Evolutionary conservation across 2,888 invertebrate genomes (phyloP).

Genomic region (Nowickia ferox): DNA sequence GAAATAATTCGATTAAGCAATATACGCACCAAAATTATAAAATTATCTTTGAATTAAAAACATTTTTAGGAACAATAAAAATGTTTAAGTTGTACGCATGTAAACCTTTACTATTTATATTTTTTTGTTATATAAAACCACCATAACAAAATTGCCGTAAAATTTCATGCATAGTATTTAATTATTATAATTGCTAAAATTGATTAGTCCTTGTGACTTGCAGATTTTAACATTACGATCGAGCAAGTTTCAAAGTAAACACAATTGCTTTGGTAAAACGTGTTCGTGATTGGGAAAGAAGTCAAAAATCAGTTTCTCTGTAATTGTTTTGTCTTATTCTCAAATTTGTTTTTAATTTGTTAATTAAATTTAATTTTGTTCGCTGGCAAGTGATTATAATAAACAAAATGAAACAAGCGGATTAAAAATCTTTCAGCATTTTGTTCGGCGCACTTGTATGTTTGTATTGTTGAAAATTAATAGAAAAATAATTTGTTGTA

Average conservation of each 20-base stretch:
- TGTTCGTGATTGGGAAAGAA: background rate
- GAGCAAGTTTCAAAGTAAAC: background rate
- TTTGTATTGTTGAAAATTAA: constrained; percentile 29
- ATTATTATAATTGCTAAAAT: too few relatives aligned
- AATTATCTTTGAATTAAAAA: too few relatives aligned
- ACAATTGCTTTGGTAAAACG: background rate
- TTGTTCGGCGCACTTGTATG: background rate
- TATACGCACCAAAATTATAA: too few relatives aligned
- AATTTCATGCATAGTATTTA: too few relatives aligned
- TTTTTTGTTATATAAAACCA: too few relatives aligned
- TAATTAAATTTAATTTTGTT: constrained; percentile 31
- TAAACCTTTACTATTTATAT: too few relatives aligned
- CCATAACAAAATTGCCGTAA: too few relatives aligned
- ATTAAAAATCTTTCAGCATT: constrained; percentile 25
- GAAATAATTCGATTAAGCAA: too few relatives aligned
- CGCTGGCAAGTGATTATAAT: constrained; percentile 39
- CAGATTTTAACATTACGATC: background rate
- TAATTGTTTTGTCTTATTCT: constrained; percentile 12
- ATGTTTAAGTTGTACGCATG: too few relatives aligned
- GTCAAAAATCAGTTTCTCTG: background rate
- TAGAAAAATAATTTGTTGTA: constrained; percentile 5
- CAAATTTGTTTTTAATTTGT: constrained; percentile 46
- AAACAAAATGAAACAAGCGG: constrained; percentile 23
- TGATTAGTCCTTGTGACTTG: background rate
- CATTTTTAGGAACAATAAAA: too few relatives aligned